These are phyloP conservation scores for Caerostris extrusa DNA, from an alignment of 1,140 invertebrate species.

Conservation along the genomic window DNA sequence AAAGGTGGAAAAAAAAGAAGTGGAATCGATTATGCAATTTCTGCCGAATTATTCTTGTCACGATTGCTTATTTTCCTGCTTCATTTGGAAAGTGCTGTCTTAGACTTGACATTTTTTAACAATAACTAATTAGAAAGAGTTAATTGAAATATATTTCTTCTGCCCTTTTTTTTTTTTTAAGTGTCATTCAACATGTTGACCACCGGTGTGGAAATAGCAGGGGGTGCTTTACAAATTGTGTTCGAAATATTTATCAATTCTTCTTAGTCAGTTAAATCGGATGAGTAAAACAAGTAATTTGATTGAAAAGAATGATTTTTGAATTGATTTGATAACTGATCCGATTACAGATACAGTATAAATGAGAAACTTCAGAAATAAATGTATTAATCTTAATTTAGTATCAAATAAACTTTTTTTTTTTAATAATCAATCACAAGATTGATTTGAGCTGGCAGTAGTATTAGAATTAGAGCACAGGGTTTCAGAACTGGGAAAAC, in stretches of 20 bases:
- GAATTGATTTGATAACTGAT: too few species aligned
- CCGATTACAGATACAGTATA: too few species aligned
- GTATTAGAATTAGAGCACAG: too few species aligned
- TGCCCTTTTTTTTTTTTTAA: neutral
- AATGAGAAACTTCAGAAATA: too few species aligned
- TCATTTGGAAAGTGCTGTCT: neutral
- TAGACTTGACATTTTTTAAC: conserved; percentile 27
- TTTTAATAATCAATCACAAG: too few species aligned
- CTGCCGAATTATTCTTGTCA: conserved; percentile 11
- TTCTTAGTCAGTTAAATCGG: too few species aligned
- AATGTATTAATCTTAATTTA: too few species aligned
- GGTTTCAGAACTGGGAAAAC: too few species aligned
- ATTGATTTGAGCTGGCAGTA: too few species aligned
- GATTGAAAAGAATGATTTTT: too few species aligned
- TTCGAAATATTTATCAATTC: neutral
- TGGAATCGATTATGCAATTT: neutral
- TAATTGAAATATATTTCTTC: conserved; percentile 64
- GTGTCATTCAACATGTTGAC: neutral
- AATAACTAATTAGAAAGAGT: conserved; percentile 58
- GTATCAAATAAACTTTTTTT: too few species aligned
- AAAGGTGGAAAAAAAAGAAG: neutral
- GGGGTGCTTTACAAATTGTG: neutral
- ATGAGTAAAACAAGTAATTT: too few species aligned
- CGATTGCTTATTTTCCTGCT: neutral
- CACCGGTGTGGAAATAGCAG: neutral